A percentile compares a stretch with the other conserved stretches of the same genome.
Evolutionary conservation across 2,113 vertebrate genomes (phyloP).

Genomic region (Rhinolophus ferrumequinum): DNA sequence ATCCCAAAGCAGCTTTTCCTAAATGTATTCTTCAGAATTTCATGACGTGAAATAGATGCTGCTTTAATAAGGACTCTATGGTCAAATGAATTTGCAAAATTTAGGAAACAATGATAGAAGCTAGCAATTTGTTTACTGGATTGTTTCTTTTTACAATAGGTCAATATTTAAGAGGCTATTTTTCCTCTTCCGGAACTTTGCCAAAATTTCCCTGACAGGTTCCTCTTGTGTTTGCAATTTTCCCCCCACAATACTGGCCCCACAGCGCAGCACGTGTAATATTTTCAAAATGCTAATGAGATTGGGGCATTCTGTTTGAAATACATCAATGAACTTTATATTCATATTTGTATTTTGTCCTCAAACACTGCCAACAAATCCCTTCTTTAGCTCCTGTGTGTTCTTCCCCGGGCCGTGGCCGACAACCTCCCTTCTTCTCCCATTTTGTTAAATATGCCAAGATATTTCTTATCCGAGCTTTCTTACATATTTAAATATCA

Average conservation of each 20-base stretch:
- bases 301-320: background rate
- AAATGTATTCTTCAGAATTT: background rate
- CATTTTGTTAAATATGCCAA: background rate
- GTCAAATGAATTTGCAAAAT: background rate
- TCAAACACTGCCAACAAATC: background rate
- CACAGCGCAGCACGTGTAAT: background rate
- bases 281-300: background rate
- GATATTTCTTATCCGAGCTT: background rate
- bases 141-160: background rate
- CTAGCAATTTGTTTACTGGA: background rate
- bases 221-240: background rate
- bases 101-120: background rate
- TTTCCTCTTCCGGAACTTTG: background rate
- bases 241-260: fast-evolving
- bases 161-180: background rate
- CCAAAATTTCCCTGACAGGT: background rate
- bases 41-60: background rate
- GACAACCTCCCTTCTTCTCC: background rate
- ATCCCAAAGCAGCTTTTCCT: background rate
- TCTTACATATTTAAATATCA: background rate
- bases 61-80: background rate
- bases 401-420: background rate
- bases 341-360: background rate
- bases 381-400: background rate
- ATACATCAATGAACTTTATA: background rate